Percentiles rank a stretch among this genome's conserved stretches.
Evolutionary conservation across 2,113 vertebrate species (phyloP).

Genomic region (Pontoporia blainvillei): DNA sequence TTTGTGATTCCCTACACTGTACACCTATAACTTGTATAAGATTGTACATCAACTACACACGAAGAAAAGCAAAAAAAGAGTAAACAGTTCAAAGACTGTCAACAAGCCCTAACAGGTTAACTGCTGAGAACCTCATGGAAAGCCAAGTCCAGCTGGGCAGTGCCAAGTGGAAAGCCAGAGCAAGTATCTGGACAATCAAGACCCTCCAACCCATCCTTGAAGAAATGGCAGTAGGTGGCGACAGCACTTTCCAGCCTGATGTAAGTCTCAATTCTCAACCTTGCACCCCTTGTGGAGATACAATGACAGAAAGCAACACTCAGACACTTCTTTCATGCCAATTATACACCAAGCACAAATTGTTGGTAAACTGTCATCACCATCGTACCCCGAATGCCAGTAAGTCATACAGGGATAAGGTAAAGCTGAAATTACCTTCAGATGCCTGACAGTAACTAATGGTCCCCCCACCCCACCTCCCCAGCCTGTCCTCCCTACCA

Average conservation of each 20-base stretch:
- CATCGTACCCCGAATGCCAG: background rate
- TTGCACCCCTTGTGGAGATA: background rate
- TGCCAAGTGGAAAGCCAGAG: too few relatives aligned
- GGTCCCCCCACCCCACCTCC: too few relatives aligned
- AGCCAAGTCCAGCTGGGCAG: background rate
- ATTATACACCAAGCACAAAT: background rate
- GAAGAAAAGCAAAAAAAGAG: constrained; percentile 47
- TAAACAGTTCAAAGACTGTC: background rate
- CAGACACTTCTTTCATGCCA: background rate
- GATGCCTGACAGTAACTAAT: background rate
- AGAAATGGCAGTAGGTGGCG: too few relatives aligned
- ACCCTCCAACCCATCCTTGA: background rate
- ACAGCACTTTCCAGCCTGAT: background rate
- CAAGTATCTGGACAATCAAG: background rate
- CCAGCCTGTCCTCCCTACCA: too few relatives aligned
- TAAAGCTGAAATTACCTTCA: background rate
- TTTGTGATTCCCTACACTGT: background rate
- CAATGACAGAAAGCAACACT: background rate
- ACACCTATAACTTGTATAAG: background rate
- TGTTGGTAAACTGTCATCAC: too few relatives aligned
- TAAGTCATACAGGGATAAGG: background rate
- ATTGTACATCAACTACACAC: background rate
- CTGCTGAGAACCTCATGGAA: background rate
- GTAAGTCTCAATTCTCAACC: background rate
- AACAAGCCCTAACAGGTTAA: background rate